Evolutionary conservation across 2,797 vertebrate genomes (phyloP), one percentile per base, ranked within the genome.

Genomic region (Coccyzus lansbergi): DNA sequence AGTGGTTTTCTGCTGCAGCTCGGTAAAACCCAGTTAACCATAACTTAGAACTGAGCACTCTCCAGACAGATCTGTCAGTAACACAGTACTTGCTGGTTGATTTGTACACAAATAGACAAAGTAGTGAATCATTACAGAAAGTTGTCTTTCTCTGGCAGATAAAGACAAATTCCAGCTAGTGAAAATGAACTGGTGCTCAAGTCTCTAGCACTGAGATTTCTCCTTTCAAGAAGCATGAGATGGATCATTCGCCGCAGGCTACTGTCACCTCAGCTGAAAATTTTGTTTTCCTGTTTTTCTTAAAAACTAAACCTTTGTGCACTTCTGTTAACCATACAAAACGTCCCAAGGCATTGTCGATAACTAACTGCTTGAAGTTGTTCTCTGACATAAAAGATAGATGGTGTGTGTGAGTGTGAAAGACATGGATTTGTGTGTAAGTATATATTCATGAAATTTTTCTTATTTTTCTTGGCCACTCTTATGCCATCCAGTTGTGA

Each of bases 261-360:
- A 52, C 85, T 97, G 90, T 96, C 93, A 94, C 67, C 96, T 95
- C 46, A 94, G 92, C 60, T 96, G 71, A 90, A 96, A 97, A 97
- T 96, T 95, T 92, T 97, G 60, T 96, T 94, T 93, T 94, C 80
- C 67, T 86, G 95, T 95, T 88, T 94, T 63, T 67, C 70, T 93
- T 91, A 88, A 88, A 96, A 96, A 88, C 92, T 68, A 93, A 96
- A 96, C 67, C 74, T 64, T 48, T 94, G 13, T 95, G 65, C 48
- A 70, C 16, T 68, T 96, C 87, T 94, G 24, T 89, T 96, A 96
- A 94, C 67, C 42, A 74, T 40, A 94, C 51, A 83, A 79, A 93
- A 84, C 81, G 31, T 94, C 82, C 90, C 59, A 93, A 94, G 92
- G 81, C 48, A 34, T 49, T 95, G 55, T 72, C 95, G 51, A 51